Evolutionary conservation across 2,113 vertebrate species (phyloP).

Genomic region (Corythornis vintsioides): DNA sequence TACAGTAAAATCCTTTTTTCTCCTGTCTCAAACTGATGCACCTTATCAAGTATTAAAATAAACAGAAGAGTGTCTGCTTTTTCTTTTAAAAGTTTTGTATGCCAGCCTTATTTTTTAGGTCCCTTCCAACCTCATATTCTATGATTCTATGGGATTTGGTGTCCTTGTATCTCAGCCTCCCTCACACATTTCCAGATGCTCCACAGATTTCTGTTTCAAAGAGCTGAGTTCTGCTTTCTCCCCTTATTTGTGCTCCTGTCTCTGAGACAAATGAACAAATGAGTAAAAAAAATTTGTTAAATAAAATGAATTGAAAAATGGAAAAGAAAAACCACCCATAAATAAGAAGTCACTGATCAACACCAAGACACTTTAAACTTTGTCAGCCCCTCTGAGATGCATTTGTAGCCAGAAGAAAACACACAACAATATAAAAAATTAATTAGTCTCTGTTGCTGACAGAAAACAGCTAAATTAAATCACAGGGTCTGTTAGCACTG

Average conservation of each 20-base stretch:
- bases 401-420: conserved; percentile 64
- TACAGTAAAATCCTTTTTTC: background rate
- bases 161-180: background rate
- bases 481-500: conserved; percentile 23
- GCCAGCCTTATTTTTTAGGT: background rate
- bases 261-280: conserved; percentile 16
- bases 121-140: background rate
- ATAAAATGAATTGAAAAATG: conserved; percentile 30
- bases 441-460: conserved; percentile 3
- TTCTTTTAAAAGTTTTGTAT: background rate
- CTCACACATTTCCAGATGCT: background rate
- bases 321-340: conserved; percentile 31
- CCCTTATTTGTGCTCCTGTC: background rate
- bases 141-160: background rate
- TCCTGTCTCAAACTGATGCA: background rate
- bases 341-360: conserved; percentile 64
- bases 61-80: background rate
- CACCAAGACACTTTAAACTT: conserved; percentile 56
- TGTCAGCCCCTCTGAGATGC: conserved; percentile 38
- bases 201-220: background rate
- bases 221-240: background rate
- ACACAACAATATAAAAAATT: conserved; percentile 53
- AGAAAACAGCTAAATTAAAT: conserved; percentile 53
- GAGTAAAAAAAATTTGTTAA: background rate
- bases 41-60: background rate